Percentiles rank a stretch among this genome's conserved stretches.
phyloP scores from a whole-genome alignment of 2,888 invertebrate species.

The Arctia plantaginis region DNA sequence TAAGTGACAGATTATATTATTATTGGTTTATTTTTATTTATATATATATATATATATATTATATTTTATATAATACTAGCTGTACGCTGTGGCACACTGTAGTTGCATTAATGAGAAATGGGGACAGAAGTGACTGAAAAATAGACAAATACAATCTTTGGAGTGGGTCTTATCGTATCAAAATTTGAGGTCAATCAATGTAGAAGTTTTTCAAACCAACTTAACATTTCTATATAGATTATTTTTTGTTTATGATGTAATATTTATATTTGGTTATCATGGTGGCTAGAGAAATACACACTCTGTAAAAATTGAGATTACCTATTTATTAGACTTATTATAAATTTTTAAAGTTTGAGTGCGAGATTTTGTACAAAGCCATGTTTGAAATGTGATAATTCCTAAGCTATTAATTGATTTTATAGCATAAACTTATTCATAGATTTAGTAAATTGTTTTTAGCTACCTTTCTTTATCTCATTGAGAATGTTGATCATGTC shows the following conservation, averaged over 20 bases:
- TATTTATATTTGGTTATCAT: neutral
- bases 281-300: neutral
- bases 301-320: neutral
- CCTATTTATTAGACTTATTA: neutral
- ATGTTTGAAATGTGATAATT: neutral
- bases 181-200: no score
- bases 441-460: neutral
- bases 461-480: constrained; percentile 80
- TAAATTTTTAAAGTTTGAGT: no score
- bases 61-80: neutral
- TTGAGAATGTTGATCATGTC: constrained; percentile 87
- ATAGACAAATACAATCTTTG: no score
- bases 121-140: no score
- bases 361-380: neutral
- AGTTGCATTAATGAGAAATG: no score
- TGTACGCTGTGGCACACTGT: no score
- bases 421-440: neutral
- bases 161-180: no score
- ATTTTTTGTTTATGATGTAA: neutral
- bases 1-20: neutral
- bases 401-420: neutral
- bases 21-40: neutral
- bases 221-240: no score
- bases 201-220: no score
- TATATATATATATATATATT: neutral